Base-by-base conservation (phyloP, 2,888 invertebrate genomes). In the Aphidius colemani region DNA sequence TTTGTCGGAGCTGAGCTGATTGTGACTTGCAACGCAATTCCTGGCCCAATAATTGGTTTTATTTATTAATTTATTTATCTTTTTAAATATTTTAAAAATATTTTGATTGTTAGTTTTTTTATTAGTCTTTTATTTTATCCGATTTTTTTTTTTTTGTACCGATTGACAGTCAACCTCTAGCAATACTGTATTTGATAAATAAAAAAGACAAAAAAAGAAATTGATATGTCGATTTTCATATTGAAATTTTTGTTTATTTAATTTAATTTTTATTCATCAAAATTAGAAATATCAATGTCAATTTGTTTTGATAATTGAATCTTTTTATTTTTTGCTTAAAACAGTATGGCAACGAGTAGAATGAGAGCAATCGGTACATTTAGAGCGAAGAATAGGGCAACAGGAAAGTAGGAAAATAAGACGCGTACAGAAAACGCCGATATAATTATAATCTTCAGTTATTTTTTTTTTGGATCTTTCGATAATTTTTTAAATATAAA, bases 1-100 rank as follows among this genome's bases (percentile, higher is more conserved):
- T 76, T 79, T 80, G 81, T 76, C 81, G 76, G 81, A 79, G 81
- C 72, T 77, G 82, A 81, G 82, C 82, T 82, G 82, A 82, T 82
- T 82, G 82, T 81, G 82, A 81, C 79, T 82, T 81, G 79, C 79
- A 82, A 82, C 81, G 82, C 82, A 82, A 82, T 82, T 81, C 82
- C 81, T 82, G 81, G 81, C 81, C 81, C 79, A 79, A 75, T 75
- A 77, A 74, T 61, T 76, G 74, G 74, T 76, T 68, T 72, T 13
- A 48, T 48, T 48, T 48, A 48, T 48, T 48, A 6, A 48, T 13
- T 13, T 7, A 7, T 13, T 11, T 13, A n/a, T 7, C 7, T 13
- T 6, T 48, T 11, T 13, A 48, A 13, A 3, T 13, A 13, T 48
- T 64, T 70, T 70, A 64, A 64, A 64, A 67, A 65, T 67, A 67